Conservation (phyloP, 2,113 vertebrate species). For the Colossoma macropomum region DNA sequence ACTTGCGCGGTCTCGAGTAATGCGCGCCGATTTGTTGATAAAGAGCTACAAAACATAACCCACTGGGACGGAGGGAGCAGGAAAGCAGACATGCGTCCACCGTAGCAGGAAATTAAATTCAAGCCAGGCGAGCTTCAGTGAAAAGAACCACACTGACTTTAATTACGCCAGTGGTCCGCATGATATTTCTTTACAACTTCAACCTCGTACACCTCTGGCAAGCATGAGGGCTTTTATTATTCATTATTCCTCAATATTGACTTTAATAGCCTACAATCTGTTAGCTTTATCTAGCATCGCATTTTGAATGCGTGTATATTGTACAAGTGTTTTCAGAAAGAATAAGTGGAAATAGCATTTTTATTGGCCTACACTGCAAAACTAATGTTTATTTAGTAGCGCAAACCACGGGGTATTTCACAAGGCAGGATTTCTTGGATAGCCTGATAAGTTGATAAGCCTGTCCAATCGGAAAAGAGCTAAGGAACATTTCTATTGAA, state of each 20-base stretch:
- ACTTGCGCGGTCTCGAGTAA: conserved; percentile 55
- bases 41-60: conserved; percentile 46
- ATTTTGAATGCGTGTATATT: no score
- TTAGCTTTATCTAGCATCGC: neutral
- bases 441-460: no score
- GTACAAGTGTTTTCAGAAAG: no score
- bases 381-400: no score
- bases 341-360: no score
- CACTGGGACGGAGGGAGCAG: neutral
- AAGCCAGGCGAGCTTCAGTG: neutral
- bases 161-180: conserved; percentile 26
- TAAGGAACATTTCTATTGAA: no score
- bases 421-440: no score
- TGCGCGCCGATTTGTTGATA: conserved; percentile 62
- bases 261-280: neutral
- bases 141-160: conserved; percentile 33
- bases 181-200: neutral
- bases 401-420: no score
- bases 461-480: no score
- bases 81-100: conserved; percentile 17
- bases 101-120: conserved; percentile 44
- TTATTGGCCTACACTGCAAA: no score
- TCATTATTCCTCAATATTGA: neutral
- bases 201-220: no score
- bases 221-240: neutral